Base-by-base conservation (phyloP, 2,113 vertebrate species). In the Forbesichthys agassizii region DNA sequence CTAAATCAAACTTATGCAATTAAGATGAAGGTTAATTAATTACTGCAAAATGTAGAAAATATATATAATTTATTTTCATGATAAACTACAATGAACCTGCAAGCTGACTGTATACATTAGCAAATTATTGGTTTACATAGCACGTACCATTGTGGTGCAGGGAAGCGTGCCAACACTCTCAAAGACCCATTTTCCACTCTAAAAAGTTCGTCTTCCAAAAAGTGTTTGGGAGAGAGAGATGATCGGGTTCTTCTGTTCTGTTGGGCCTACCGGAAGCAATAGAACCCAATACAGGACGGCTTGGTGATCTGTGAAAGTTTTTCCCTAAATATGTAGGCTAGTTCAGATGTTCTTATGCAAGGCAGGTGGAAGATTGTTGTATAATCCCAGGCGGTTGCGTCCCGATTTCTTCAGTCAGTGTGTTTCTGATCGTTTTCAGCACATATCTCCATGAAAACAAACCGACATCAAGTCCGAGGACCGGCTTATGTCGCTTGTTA, bases 91-190 rank as follows among this genome's bases (percentile, higher is more conserved):
- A 61, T 62, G 49, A 66, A 67, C 71, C 61, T 85, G 60, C 74
- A 78, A 73, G 68, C 72, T 80, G 84, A 80, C 83, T 74, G 77
- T 74, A 86, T 70, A 90, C 87, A 89, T 88, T 74, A 87, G 88
- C 71, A 86, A 86, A 89, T 85, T 87, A 89, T 92, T 92, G 85
- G 88, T 91, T 92, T 88, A 91, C 88, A 90, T 71, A 90, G 90
- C 92, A 93, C 93, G 93, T 93, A 94, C 93, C 93, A 94, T 94
- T 88, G 90, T 92, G 91, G 85, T 87, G 88, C 67, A 82, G 88
- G 91, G 92, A 92, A 78, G 72, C 75, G 84, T 88, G 92, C 92
- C 92, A 93, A 86, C 88, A 88, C 86, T 88, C 90, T 94, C 91
- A 94, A 82, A 93, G 88, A 91, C 86, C 88, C 92, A 93, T 94